Evolutionary conservation across 2,888 invertebrate genomes (phyloP), one percentile per base, ranked within the genome.

Genomic region (Hypercompe scribonia): DNA sequence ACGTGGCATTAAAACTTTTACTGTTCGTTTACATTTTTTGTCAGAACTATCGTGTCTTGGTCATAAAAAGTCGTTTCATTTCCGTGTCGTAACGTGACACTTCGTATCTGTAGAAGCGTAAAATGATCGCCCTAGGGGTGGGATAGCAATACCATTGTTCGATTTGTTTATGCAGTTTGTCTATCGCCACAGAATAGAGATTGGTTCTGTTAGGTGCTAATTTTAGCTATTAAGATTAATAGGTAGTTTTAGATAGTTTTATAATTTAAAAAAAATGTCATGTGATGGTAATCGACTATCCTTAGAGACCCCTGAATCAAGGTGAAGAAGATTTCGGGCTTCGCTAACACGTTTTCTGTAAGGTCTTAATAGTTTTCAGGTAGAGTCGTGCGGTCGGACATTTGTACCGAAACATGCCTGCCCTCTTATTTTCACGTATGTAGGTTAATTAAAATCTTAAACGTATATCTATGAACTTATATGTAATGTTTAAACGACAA

Each of bases 21-120:
- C 24, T 33, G 54, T 68, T n/a, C 34, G 34, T 68, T 68, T 24
- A 50, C 5, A 15, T 68, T 66, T 68, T 68, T 54, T n/a, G 24
- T 54, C 28, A 34, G 24, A 28, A n/a, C 34, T 67, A 66, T 46
- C 46, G 11, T 33, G 42, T 31, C 66, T 36, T 34, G 34, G 34
- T 10, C 10, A 24, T 46, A 70, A 70, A 64, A 64, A 63, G 18
- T 34, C n/a, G 18, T 24, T 33, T 64, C 24, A n/a, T 34, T 54
- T 68, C 68, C 68, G 68, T 15, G n/a, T 54, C n/a, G 68, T 68
- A 68, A 68, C 10, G n/a, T 68, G 68, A 68, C 33, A 68, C 68
- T 36, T 54, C 8, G 5, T 34, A 34, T 68, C 34, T 68, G 68
- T 10, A 54, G 34, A 54, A 54, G 50, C 34, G 54, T 68, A 65